Percentiles rank a stretch among this genome's conserved stretches.
phyloP scores from a whole-genome alignment of 2,797 vertebrate genomes.

The Acanthurus lineatus region DNA sequence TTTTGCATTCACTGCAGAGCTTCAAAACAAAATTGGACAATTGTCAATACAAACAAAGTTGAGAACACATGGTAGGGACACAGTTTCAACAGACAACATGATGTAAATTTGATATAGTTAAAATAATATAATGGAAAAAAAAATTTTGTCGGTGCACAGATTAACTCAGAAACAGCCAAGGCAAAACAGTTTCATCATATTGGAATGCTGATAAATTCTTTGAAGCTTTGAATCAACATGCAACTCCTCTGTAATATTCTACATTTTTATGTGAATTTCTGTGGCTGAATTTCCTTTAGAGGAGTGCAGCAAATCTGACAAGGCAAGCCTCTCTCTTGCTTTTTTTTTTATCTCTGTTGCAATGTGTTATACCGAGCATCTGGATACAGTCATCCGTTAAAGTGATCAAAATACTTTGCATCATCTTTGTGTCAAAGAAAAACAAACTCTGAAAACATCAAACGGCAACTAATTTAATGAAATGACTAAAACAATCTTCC shows the following conservation, averaged over 20 bases:
- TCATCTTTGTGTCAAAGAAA: constrained; percentile 21
- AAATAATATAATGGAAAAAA: too few species aligned
- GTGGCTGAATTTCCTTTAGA: not conserved
- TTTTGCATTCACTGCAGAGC: not conserved
- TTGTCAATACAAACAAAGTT: not conserved
- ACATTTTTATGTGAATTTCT: not conserved
- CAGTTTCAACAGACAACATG: not conserved
- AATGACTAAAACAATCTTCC: constrained; percentile 41
- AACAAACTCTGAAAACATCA: constrained; percentile 25
- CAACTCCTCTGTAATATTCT: not conserved
- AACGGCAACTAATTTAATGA: constrained; percentile 29
- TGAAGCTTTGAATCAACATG: constrained; percentile 4
- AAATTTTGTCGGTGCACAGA: too few species aligned
- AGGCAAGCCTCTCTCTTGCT: not conserved
- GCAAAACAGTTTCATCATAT: too few species aligned
- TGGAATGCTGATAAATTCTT: not conserved
- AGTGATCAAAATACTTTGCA: constrained; percentile 8
- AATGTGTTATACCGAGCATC: not conserved
- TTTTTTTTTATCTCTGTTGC: not conserved
- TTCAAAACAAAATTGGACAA: not conserved
- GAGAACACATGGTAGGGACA: not conserved
- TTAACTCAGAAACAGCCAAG: too few species aligned
- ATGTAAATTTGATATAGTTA: not conserved
- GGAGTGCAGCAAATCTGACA: not conserved
- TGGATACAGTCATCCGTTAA: not conserved